Base-by-base conservation (phyloP, 2,888 invertebrate species). In the Pedicia rivosa region DNA sequence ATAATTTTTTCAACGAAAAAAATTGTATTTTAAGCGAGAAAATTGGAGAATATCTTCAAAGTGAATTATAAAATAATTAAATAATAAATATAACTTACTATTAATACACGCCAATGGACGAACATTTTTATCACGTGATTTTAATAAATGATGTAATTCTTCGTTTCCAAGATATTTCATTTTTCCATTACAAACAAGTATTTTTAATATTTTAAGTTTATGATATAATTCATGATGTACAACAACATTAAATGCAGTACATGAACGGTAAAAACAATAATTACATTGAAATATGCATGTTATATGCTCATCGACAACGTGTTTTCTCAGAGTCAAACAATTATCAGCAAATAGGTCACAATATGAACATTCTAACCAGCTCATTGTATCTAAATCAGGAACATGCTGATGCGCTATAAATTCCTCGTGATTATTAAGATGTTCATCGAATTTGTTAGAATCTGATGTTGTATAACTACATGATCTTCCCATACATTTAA, bases 201-300 rank as follows among this genome's bases (percentile, higher is more conserved):
- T 37, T 14, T 12, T 12, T 20, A 19, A 12, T 3, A 26, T 22
- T 6, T 24, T 9, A 5, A 8, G 12, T 9, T 10, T 12, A 37
- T 47, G 47, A 39, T 39, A 37, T 2, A 15, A n/a, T 3, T 34
- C 27, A 2, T 40, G 10, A 38, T 47, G 47, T 7, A 29, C 20
- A 3, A 36, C 10, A 7, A 44, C 40, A 37, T 43, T 41, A 10
- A n/a, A 13, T 3, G 20, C 29, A 15, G 35, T 36, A 25, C 36
- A 41, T 8, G 74, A 72, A 34, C 80, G 62, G 52, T 79, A 81
- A 48, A 79, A 72, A 49, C 82, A 82, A 44, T 68, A 64, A 4
- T 59, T 61, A 48, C 82, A 82, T 20, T 71, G 70, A 47, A 59
- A 78, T 19, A 64, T 60, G 47, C 78, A 74, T 37, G 63, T 57